Evolutionary conservation across 2,113 vertebrate species (phyloP).

Genomic region (Crotalus horridus): DNA sequence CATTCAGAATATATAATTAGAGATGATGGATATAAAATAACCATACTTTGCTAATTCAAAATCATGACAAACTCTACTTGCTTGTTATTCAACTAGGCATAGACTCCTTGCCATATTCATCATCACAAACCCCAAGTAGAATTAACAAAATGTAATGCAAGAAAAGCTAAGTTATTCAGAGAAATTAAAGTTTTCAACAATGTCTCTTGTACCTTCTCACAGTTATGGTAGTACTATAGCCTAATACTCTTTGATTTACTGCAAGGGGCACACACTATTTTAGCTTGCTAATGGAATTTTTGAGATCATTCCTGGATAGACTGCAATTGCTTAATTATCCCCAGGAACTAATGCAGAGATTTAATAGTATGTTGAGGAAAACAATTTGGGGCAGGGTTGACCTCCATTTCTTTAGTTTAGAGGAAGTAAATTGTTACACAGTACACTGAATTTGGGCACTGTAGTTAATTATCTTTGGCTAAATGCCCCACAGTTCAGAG

Average conservation of each 20-base stretch:
- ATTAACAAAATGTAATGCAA: conserved; percentile 45
- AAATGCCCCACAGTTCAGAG: conserved; percentile 55
- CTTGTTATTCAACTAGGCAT: too few relatives aligned
- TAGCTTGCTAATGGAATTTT: conserved; percentile 52
- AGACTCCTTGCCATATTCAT: not conserved
- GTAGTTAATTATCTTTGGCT: conserved; percentile 55
- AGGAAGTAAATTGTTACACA: conserved; percentile 34
- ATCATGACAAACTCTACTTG: not conserved
- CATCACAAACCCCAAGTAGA: not conserved
- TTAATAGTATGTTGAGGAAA: conserved; percentile 49
- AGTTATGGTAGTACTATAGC: conserved; percentile 37
- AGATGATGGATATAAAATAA: not conserved
- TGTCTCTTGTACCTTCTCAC: conserved; percentile 34
- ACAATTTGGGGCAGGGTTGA: conserved; percentile 27
- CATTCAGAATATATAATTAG: not conserved
- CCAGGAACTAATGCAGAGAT: conserved; percentile 53
- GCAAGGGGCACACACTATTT: conserved; percentile 51
- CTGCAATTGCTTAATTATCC: conserved; percentile 63
- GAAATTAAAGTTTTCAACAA: conserved; percentile 3
- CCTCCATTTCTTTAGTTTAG: conserved; percentile 42
- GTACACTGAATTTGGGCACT: conserved; percentile 35
- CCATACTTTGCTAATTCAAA: not conserved
- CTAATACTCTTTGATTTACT: conserved; percentile 59
- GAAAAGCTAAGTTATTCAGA: not conserved
- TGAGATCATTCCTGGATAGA: conserved; percentile 46